Percentiles rank a stretch among this genome's conserved stretches.
These are phyloP conservation scores for Chionodraco myersi DNA, from an alignment of 2,113 vertebrate genomes.

Conservation along the genomic window DNA sequence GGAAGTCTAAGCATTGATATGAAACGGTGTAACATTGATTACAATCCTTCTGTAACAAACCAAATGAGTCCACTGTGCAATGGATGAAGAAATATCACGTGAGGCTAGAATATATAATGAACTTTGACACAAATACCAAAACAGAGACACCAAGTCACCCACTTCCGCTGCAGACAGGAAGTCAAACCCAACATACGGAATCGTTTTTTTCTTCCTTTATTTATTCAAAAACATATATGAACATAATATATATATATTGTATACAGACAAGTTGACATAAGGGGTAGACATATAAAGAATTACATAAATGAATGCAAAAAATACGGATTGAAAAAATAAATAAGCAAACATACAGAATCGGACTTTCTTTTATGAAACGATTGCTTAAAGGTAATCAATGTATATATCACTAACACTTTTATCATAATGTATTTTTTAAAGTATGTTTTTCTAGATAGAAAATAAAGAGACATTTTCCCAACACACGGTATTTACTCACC, in stretches of 20 bases:
- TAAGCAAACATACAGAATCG: neutral
- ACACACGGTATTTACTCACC: slow-evolving; percentile 21
- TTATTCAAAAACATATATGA: too few relatives aligned
- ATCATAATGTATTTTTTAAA: neutral
- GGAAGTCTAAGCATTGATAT: neutral
- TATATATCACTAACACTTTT: neutral
- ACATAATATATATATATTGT: too few relatives aligned
- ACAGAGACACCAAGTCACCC: neutral
- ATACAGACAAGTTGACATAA: too few relatives aligned
- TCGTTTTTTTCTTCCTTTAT: too few relatives aligned
- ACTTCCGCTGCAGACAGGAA: slow-evolving; percentile 6
- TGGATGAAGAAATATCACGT: neutral
- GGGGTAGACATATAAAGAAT: too few relatives aligned
- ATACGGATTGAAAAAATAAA: too few relatives aligned
- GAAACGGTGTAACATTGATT: too few relatives aligned
- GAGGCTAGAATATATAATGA: neutral
- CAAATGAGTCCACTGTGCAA: neutral
- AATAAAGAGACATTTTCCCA: slow-evolving; percentile 7
- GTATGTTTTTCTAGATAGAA: neutral
- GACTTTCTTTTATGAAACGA: neutral
- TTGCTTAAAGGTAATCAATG: neutral
- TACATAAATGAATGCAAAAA: too few relatives aligned
- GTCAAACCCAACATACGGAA: neutral
- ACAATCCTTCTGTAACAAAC: neutral
- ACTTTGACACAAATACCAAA: neutral